Base-by-base conservation (phyloP, 2,888 invertebrate species). In the Drosophila pseudotakahashii region DNA sequence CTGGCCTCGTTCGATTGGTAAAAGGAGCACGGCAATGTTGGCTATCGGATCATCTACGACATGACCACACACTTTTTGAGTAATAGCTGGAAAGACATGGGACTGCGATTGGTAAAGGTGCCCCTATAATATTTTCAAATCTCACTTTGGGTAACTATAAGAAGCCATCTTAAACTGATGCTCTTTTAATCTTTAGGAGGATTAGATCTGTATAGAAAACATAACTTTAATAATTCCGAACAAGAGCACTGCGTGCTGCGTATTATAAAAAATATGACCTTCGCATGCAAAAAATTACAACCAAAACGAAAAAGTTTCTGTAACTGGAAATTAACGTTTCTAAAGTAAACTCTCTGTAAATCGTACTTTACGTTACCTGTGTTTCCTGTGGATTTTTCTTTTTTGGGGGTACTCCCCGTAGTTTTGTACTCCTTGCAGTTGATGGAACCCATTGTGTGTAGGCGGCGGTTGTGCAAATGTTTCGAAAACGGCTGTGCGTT, bases 401-500 rank as follows among this genome's bases (percentile, higher is more conserved):
- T 77, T 47, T 86, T 82, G 53, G 88, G 78, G 66, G 87, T 78
- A 66, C 81, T 83, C 47, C 82, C 89, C 30, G 81, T 83, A 9
- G 91, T 91, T 45, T 87, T 89, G 75, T 91, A 91, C 69, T 91
- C 91, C 78, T 91, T 91, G 77, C 91, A 91, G 64, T 90, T 91
- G 50, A 88, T 78, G 36, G 91, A 90, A 36, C 91, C 91, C 91
- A 91, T 91, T 63, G 47, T 84, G 66, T 66, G 39, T 37, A 73
- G 62, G 42, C 60, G 58, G 30, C 36, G 58, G 14, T 60, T 39
- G 32, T 41, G 42, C 36, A 44, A 45, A 36, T 57, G 50, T 42
- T 45, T 66, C 4, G 26, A 41, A 60, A n/a, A 26, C 16, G 34
- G 23, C 11, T 44, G 14, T 16, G 32, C 11, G 59, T 2, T 42